Base-by-base conservation (phyloP, 2,113 vertebrate genomes). In the Scartelaos histophorus region DNA sequence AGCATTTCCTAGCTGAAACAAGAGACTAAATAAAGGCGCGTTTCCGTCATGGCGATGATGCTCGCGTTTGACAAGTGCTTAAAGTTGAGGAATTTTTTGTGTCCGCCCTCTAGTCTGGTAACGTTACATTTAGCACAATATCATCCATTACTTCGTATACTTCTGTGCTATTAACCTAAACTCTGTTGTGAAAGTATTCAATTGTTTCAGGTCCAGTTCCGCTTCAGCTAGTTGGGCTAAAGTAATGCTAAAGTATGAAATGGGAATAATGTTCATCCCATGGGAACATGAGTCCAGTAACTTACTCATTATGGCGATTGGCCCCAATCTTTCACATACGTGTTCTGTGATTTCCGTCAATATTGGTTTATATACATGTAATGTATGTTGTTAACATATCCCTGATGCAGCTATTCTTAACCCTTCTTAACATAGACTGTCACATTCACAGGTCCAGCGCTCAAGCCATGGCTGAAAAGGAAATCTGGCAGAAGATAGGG, bases 401-500 rank as follows among this genome's bases (percentile, higher is more conserved):
- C 34, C 34, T 34, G 34, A 21, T 38, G 61, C 22, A 25, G 11
- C 34, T 64, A n/a, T 64, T 64, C 51, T 54, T 54, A 21, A n/a
- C 51, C 7, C 51, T 10, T 54, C 51, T 9, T 21, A 54, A 54
- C 19, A 54, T 54, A 54, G 51, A n/a, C 70, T 46, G 0, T 53
- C 13, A 58, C 13, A 45, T 83, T 82, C 49, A 56, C 74, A 86
- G 81, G 75, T 71, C 60, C 13, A 61, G 69, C 78, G 66, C 57
- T 77, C 56, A 47, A 81, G 38, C 51, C 53, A 94, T 94, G 93
- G 90, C 88, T 61, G 74, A 84, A 1, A 93, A 91, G 78, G 88
- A 92, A 69, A 77, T 91, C 56, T 93, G 90, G 92, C 92, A 94
- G 61, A 92, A 90, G 76, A 89, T 93, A 49, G 93, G 92, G 15